Conservation (phyloP, 2,113 vertebrate species). For the Phalacrocorax pelagicus region DNA sequence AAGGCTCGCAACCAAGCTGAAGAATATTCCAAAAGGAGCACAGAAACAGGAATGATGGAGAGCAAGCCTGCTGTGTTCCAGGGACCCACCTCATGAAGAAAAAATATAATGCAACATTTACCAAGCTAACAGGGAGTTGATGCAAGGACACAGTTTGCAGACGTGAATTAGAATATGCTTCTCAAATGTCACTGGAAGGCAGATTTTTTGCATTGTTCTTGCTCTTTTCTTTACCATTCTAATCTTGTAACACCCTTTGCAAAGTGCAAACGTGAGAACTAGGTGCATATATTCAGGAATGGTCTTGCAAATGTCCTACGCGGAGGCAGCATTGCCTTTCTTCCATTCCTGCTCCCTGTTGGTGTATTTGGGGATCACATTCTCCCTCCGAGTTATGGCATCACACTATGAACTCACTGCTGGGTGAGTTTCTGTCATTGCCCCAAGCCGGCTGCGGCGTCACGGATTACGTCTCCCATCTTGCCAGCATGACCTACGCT, state of each 20-base stretch:
- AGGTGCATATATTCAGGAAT: not conserved
- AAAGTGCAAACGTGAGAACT: not conserved
- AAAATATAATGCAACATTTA: not conserved
- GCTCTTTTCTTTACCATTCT: not conserved
- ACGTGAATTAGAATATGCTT: not conserved
- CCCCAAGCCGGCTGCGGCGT: rapidly evolving
- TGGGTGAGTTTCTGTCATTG: not conserved
- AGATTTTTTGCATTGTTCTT: not conserved
- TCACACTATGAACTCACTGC: not conserved
- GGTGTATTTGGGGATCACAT: not conserved
- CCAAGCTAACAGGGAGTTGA: not conserved
- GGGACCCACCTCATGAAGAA: not conserved
- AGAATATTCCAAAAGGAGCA: not conserved
- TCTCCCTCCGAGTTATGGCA: not conserved
- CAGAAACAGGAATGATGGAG: not conserved
- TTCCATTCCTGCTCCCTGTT: not conserved
- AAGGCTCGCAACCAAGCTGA: not conserved
- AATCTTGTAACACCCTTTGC: not conserved
- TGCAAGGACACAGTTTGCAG: not conserved
- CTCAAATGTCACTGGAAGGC: not conserved
- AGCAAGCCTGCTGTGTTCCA: not conserved
- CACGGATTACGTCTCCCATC: not conserved
- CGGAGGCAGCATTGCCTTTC: not conserved
- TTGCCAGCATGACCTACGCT: not conserved
- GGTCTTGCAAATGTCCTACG: not conserved